phyloP scores from a whole-genome alignment of 2,113 vertebrate genomes.

The Corythaeola cristata region DNA sequence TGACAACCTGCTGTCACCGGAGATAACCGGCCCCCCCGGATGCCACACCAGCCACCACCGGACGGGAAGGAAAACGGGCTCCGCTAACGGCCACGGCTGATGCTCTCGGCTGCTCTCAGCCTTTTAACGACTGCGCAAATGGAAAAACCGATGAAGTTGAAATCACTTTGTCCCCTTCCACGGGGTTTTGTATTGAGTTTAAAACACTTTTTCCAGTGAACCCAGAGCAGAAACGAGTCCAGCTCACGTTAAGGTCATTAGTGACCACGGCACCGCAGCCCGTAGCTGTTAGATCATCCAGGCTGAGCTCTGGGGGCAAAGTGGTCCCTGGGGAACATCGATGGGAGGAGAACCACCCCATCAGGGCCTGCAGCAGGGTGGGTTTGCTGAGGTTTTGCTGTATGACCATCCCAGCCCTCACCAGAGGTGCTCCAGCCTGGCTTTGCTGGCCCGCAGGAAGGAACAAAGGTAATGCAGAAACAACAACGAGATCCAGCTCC shows the following conservation, averaged over 20 bases:
- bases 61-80: background rate
- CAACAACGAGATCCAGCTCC: background rate
- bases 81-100: background rate
- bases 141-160: background rate
- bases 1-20: background rate
- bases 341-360: background rate
- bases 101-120: background rate
- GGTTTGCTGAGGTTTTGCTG: background rate
- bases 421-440: background rate
- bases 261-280: background rate
- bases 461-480: accelerated
- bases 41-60: accelerated
- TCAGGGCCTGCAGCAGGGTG: background rate
- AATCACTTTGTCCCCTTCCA: background rate
- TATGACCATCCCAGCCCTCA: background rate
- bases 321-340: background rate
- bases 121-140: background rate
- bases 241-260: accelerated
- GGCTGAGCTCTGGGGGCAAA: background rate
- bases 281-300: background rate
- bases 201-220: background rate
- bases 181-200: background rate
- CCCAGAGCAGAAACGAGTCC: background rate
- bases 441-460: background rate
- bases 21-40: background rate